A percentile compares a stretch with the other conserved stretches of the same genome.
Evolutionary conservation across 2,113 vertebrate species (phyloP).

Genomic region (Bagarius yarrelli): DNA sequence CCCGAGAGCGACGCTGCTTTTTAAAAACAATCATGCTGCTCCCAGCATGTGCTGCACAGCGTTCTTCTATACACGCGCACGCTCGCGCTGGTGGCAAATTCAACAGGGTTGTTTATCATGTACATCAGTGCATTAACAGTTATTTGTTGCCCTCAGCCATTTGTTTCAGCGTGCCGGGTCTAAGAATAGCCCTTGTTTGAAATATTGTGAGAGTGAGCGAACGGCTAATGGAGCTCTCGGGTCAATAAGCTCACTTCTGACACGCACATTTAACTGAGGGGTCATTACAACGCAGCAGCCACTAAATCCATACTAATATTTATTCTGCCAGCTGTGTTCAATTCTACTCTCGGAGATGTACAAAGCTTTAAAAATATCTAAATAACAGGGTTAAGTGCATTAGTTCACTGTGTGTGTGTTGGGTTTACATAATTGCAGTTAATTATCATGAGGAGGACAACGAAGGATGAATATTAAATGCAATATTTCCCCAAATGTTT

Average conservation of each 20-base stretch:
- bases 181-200: constrained; percentile 31
- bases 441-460: not conserved
- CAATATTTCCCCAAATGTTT: not conserved
- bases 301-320: not conserved
- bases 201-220: constrained; percentile 3
- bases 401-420: not conserved
- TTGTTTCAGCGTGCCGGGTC: not conserved
- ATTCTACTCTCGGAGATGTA: not conserved
- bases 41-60: constrained; percentile 7
- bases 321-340: constrained; percentile 1
- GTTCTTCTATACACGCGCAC: not conserved
- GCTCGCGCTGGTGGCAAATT: constrained; percentile 27
- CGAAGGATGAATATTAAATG: not conserved
- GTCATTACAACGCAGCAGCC: constrained; percentile 1
- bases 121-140: constrained; percentile 28
- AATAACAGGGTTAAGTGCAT: not conserved
- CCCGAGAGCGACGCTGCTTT: not conserved
- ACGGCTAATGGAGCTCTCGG: constrained; percentile 20
- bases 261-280: not conserved
- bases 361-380: not conserved
- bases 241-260: constrained; percentile 26
- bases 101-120: constrained; percentile 29
- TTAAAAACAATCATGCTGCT: not conserved
- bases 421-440: not conserved
- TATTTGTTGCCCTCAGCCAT: constrained; percentile 34